phyloP scores from a whole-genome alignment of 2,888 invertebrate genomes.

The Drosophila acutilabella region DNA sequence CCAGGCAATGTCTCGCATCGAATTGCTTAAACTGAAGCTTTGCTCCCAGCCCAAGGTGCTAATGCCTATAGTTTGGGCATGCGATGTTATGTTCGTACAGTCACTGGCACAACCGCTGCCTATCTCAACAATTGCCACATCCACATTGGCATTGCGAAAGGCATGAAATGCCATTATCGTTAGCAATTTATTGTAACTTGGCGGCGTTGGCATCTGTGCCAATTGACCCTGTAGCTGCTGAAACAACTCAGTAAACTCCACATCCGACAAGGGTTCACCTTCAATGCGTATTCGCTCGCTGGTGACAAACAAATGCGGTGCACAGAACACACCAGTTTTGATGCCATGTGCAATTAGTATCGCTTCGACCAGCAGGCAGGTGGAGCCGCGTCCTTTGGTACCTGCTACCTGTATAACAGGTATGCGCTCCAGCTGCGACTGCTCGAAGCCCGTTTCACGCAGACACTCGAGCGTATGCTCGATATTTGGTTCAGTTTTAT shows the following conservation, averaged over 20 bases:
- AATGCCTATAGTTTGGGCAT: slow-evolving; percentile 66
- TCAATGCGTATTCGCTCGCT: slow-evolving; percentile 66
- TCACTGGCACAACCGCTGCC: slow-evolving; percentile 62
- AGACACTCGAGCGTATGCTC: slow-evolving; percentile 60
- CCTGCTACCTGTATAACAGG: slow-evolving; percentile 69
- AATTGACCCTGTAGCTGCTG: slow-evolving; percentile 28
- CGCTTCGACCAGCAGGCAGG: slow-evolving; percentile 61
- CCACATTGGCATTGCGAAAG: slow-evolving; percentile 47
- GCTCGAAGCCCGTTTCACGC: slow-evolving; percentile 43
- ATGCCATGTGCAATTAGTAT: slow-evolving; percentile 61
- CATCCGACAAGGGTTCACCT: slow-evolving; percentile 51
- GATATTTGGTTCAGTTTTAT: slow-evolving; percentile 46
- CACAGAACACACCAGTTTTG: slow-evolving; percentile 54
- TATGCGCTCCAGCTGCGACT: slow-evolving; percentile 41
- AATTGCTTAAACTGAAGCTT: slow-evolving; percentile 51
- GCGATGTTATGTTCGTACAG: slow-evolving; percentile 61
- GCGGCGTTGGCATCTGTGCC: slow-evolving; percentile 33
- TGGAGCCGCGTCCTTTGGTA: slow-evolving; percentile 66
- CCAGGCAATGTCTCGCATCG: slow-evolving; percentile 71
- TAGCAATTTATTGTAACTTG: slow-evolving; percentile 59
- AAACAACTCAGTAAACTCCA: slow-evolving; percentile 57
- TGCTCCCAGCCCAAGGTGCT: slow-evolving; percentile 71
- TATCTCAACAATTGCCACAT: slow-evolving; percentile 69
- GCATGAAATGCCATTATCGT: slow-evolving; percentile 72
- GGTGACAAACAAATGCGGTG: slow-evolving; percentile 67